These are phyloP conservation scores for Hydropotes inermis DNA, from an alignment of 2,113 vertebrate species.

Conservation along the genomic window DNA sequence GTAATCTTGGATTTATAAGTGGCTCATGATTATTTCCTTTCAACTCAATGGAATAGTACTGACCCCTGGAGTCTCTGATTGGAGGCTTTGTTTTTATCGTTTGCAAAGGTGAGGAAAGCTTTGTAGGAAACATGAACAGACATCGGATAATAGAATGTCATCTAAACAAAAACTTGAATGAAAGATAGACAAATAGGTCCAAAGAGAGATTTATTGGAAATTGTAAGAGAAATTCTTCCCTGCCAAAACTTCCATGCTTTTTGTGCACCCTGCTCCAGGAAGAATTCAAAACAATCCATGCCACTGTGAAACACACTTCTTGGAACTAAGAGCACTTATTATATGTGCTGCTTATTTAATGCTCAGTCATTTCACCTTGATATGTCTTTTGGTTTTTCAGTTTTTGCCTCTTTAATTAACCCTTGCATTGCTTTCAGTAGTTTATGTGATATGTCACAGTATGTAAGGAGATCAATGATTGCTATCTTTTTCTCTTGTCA, in stretches of 20 bases:
- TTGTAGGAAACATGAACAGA: not conserved
- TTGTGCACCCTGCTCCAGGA: not conserved
- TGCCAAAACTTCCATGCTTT: not conserved
- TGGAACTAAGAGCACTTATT: not conserved
- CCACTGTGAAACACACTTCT: not conserved
- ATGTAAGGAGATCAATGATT: not conserved
- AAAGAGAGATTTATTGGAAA: not conserved
- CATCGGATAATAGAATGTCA: not conserved
- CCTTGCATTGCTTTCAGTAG: not conserved
- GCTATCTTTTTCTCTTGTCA: not conserved
- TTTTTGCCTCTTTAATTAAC: not conserved
- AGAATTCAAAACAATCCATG: not conserved
- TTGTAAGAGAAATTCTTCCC: not conserved
- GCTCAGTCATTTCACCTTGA: not conserved
- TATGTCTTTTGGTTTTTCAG: not conserved
- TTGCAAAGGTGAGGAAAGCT: conserved; percentile 10
- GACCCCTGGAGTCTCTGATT: conserved; percentile 12
- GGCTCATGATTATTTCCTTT: conserved; percentile 38
- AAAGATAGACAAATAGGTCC: not conserved
- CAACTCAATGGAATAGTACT: not conserved
- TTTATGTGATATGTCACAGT: not conserved
- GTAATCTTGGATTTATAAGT: conserved; percentile 53
- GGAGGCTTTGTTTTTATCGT: conserved; percentile 6
- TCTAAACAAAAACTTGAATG: not conserved
- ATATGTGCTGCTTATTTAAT: not conserved